phyloP scores from a whole-genome alignment of 2,797 vertebrate species.

The Arctocebus calabarensis region DNA sequence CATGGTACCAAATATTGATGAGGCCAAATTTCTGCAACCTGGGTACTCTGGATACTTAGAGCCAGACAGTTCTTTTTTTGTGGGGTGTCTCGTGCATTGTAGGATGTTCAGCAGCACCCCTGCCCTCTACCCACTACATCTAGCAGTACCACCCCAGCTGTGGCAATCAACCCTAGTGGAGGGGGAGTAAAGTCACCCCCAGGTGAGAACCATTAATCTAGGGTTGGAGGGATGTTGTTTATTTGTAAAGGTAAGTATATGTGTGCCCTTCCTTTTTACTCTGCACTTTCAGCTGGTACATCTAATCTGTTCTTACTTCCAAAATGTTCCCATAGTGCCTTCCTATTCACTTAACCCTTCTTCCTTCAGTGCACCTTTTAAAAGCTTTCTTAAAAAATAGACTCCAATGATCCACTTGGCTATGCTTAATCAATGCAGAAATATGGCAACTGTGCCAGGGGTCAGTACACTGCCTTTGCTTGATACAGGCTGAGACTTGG shows the following conservation, averaged over 20 bases:
- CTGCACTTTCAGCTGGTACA: not conserved
- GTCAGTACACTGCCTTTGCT: not conserved
- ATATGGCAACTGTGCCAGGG: not conserved
- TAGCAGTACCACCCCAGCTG: not conserved
- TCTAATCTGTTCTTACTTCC: constrained; percentile 37
- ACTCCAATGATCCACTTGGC: not conserved
- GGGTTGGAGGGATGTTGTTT: not conserved
- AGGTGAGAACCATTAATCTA: not conserved
- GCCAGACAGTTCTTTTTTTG: not conserved
- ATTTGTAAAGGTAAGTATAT: not conserved
- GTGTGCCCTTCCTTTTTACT: not conserved
- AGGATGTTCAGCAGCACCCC: not conserved
- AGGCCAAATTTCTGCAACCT: not conserved
- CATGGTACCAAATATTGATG: not conserved
- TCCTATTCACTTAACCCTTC: not conserved
- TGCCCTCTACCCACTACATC: not conserved
- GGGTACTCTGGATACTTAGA: not conserved
- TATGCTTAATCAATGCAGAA: constrained; percentile 60
- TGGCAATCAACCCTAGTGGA: not conserved
- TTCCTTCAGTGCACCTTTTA: not conserved
- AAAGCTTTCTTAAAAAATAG: not conserved
- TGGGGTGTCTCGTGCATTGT: not conserved
- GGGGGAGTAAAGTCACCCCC: not conserved
- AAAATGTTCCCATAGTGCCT: constrained; percentile 39
- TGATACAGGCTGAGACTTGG: not conserved